These are phyloP conservation scores for Cepaea nemoralis DNA, from an alignment of 1,140 invertebrate species.

Conservation along the genomic window DNA sequence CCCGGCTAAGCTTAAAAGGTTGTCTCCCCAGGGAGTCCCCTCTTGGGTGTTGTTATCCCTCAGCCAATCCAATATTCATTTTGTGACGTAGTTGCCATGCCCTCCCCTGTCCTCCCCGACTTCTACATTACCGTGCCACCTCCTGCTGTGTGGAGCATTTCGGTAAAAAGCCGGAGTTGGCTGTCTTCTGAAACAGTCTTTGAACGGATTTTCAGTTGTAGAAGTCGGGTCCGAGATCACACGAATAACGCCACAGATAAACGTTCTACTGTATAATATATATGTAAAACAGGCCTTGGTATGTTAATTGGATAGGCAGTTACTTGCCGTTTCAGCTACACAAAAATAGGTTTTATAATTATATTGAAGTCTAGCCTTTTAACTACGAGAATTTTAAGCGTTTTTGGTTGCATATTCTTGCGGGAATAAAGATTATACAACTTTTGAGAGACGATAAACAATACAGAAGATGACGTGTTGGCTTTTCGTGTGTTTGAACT, in stretches of 20 bases:
- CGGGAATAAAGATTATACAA: no score
- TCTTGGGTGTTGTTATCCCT: slow-evolving; percentile 60
- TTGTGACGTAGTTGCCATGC: slow-evolving; percentile 53
- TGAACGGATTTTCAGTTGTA: neutral
- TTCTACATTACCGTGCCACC: slow-evolving; percentile 45
- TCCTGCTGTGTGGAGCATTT: slow-evolving; percentile 44
- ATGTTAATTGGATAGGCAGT: no score
- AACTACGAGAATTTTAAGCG: no score
- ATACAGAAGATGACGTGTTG: no score
- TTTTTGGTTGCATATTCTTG: no score
- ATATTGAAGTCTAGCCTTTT: no score
- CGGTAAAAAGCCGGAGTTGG: neutral
- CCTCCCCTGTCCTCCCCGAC: neutral
- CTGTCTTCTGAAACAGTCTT: slow-evolving; percentile 2
- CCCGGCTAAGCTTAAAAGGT: slow-evolving; percentile 49
- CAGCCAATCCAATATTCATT: slow-evolving; percentile 65
- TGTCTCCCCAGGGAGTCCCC: slow-evolving; percentile 52
- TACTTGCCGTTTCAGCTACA: no score
- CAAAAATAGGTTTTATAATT: no score
- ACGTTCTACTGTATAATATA: neutral
- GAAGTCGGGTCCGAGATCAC: neutral
- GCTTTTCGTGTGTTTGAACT: no score
- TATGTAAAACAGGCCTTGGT: neutral
- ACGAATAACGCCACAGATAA: neutral
- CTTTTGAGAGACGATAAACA: no score